A percentile compares a stretch with the other conserved stretches of the same genome.
These are phyloP conservation scores for Epiblema foenella DNA, from an alignment of 2,888 invertebrate species.

Conservation along the genomic window DNA sequence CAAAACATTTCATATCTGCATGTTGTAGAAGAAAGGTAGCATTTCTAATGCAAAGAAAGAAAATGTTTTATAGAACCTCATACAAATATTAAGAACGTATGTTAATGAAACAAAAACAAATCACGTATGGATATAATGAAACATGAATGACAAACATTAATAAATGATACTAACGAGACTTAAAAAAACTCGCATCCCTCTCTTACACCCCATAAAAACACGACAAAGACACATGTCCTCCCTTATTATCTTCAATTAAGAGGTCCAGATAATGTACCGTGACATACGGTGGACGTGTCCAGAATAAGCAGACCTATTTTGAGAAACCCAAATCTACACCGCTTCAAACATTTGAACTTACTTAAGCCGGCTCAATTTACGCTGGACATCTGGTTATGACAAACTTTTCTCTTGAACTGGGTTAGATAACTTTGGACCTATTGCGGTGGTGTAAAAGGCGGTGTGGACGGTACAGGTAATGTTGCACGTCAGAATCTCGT, in stretches of 20 bases:
- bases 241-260: constrained; percentile 85
- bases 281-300: constrained; percentile 73
- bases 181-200: constrained; percentile 73
- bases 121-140: constrained; percentile 50
- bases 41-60: background rate
- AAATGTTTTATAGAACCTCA: background rate
- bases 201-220: constrained; percentile 80
- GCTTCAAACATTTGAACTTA: constrained; percentile 21
- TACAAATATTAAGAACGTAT: constrained; percentile 35
- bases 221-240: constrained; percentile 83
- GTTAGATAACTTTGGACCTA: constrained; percentile 55
- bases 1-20: background rate
- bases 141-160: constrained; percentile 70
- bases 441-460: constrained; percentile 48
- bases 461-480: constrained; percentile 41
- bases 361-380: constrained; percentile 54
- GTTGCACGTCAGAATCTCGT: constrained; percentile 59
- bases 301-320: constrained; percentile 53
- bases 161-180: constrained; percentile 69
- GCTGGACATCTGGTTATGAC: constrained; percentile 59
- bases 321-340: background rate
- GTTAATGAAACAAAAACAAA: constrained; percentile 41
- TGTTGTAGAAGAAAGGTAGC: background rate
- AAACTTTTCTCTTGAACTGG: constrained; percentile 51
- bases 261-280: constrained; percentile 80